A percentile compares a stretch with the other conserved stretches of the same genome.
Evolutionary conservation across 1,140 invertebrate genomes (phyloP).

Genomic region (Cryptotermes secundus): DNA sequence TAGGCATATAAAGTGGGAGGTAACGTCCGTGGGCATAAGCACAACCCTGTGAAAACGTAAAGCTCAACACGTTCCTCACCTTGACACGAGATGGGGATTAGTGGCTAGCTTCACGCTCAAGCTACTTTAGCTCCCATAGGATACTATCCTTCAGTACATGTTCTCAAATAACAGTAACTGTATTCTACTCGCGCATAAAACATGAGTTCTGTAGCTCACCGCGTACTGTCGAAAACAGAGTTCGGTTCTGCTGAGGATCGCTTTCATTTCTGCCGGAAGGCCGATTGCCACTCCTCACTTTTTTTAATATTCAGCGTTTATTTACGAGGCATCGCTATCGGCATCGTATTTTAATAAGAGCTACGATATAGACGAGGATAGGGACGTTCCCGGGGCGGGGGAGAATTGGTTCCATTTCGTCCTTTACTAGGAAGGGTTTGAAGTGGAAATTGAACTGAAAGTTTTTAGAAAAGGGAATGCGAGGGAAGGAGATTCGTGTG

Average conservation of each 20-base stretch:
- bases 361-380: background rate
- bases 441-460: conserved; percentile 23
- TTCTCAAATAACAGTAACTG: too few species aligned
- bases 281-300: background rate
- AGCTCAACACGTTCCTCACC: too few species aligned
- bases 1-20: too few species aligned
- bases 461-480: conserved; percentile 15
- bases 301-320: background rate
- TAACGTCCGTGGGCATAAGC: too few species aligned
- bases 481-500: conserved; percentile 1
- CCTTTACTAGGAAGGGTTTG: background rate
- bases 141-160: too few species aligned
- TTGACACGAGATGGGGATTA: too few species aligned
- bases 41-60: too few species aligned
- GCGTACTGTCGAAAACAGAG: too few species aligned
- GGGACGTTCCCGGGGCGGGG: background rate
- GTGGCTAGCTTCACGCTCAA: too few species aligned
- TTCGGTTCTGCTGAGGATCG: background rate
- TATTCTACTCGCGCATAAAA: too few species aligned
- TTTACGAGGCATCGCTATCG: conserved; percentile 10
- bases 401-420: background rate
- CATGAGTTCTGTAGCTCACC: background rate
- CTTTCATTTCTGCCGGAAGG: background rate
- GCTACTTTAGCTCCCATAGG: too few species aligned
- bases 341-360: conserved; percentile 14